Evolutionary conservation across 2,113 vertebrate species (phyloP).

Genomic region (Neogobius melanostomus): DNA sequence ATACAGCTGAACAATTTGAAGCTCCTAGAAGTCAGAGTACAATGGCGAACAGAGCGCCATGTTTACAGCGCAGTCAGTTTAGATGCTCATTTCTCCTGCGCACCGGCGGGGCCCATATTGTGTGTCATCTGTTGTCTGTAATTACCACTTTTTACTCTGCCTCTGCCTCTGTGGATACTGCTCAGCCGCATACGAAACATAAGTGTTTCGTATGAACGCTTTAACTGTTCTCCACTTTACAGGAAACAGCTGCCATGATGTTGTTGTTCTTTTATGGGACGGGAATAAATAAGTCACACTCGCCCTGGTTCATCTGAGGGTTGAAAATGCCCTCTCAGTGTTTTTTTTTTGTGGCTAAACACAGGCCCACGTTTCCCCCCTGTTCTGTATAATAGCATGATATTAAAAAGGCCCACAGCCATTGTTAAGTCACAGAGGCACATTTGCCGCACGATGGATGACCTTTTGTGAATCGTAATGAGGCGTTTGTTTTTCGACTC

Average conservation of each 20-base stretch:
- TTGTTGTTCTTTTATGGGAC: conserved; percentile 40
- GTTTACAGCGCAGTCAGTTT: conserved; percentile 56
- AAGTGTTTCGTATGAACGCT: conserved; percentile 63
- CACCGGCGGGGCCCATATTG: conserved; percentile 66
- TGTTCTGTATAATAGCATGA: conserved; percentile 68
- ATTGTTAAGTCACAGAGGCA: conserved; percentile 64
- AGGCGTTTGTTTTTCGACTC: conserved; percentile 51
- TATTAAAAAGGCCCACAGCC: conserved; percentile 79
- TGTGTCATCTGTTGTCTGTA: conserved; percentile 71
- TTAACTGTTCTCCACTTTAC: conserved; percentile 65
- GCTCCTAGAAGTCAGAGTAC: conserved; percentile 35
- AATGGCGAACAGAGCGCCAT: conserved; percentile 41
- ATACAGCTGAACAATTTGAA: neutral
- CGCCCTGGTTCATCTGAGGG: conserved; percentile 51
- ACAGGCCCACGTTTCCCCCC: conserved; percentile 49
- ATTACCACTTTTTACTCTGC: conserved; percentile 71
- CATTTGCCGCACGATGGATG: conserved; percentile 57
- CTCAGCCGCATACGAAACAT: conserved; percentile 37
- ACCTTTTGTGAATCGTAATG: conserved; percentile 74
- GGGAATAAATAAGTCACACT: conserved; percentile 56
- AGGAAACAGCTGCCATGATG: conserved; percentile 67
- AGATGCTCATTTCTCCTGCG: conserved; percentile 52
- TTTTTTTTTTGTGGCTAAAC: conserved; percentile 39
- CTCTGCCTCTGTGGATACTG: conserved; percentile 55
- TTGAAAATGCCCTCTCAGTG: conserved; percentile 39